Evolutionary conservation across 2,797 vertebrate species (phyloP), one percentile per base, ranked within the genome.

Genomic region (Bradypodion pumilum): DNA sequence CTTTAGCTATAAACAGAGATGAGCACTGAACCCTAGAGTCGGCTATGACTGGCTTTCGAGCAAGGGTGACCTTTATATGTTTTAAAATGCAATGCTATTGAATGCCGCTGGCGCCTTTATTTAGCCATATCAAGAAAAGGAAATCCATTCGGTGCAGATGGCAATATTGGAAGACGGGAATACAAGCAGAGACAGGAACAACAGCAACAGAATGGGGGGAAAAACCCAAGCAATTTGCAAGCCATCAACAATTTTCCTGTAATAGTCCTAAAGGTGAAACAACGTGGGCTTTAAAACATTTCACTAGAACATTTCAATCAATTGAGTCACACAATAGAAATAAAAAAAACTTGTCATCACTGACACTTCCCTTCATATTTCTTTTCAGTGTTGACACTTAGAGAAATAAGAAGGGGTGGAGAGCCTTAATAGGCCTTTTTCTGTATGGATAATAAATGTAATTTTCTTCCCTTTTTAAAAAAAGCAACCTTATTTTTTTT

Each of bases 201-300:
- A 52, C 6, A 8, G 15, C 52, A 1, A n/a, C n/a, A n/a, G n/a
- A n/a, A n/a, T n/a, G 49, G 49, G 49, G 49, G 49, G 49, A 15
- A 63, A 13, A 76, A 9, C 3, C 37, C 4, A 35, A 56, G 44
- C 70, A 83, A 79, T 68, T 69, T 74, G 10, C 72, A 46, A 74
- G 52, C 69, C 49, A 3, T 49, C 80, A 81, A 87, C 78, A 40
- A 83, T 73, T 83, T 87, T 85, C n/a, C 74, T 75, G 68, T 8
- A 90, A 85, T 27, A 89, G 89, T 21, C 80, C 23, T 80, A 13
- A 82, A 92, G 86, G 35, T 37, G 60, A 86, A 21, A 72, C 15
- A n/a, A 84, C 87, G 72, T 66, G 84, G 32, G 16, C 29, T 86
- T 15, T 59, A 87, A 89, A 91, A 76, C 66, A 85, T 78, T 80